These are phyloP conservation scores for Drosophila setifemur DNA, from an alignment of 1,140 invertebrate species.

Conservation along the genomic window DNA sequence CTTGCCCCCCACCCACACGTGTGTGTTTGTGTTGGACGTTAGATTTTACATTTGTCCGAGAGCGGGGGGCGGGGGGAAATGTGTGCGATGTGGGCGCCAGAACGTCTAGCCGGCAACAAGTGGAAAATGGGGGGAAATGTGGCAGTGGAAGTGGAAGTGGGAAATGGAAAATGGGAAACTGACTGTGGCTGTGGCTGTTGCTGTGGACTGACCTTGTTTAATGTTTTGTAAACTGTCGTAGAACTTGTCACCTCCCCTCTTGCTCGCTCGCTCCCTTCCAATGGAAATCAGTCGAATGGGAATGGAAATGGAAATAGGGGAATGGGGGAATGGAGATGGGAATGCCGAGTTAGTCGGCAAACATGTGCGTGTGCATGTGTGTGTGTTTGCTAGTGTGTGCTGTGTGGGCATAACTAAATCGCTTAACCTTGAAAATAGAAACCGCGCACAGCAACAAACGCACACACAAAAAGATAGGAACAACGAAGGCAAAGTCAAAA, in stretches of 20 bases:
- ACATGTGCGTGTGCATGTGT: background rate
- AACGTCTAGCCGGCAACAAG: conserved; percentile 62
- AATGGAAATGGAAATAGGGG: background rate
- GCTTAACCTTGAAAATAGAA: conserved; percentile 80
- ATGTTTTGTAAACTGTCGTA: conserved; percentile 54
- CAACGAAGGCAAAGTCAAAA: conserved; percentile 35
- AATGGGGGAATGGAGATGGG: background rate
- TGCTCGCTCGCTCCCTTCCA: background rate
- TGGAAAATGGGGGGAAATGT: conserved; percentile 11
- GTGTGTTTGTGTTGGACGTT: conserved; percentile 40
- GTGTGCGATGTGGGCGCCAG: conserved; percentile 40
- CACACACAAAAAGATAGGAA: conserved; percentile 5
- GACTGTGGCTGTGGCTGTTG: conserved; percentile 6
- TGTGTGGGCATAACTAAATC: conserved; percentile 56
- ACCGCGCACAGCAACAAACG: conserved; percentile 39
- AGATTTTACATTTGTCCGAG: conserved; percentile 77
- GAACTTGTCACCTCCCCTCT: conserved; percentile 13
- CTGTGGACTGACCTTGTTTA: conserved; percentile 56
- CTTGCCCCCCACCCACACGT: background rate
- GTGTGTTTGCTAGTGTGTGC: background rate
- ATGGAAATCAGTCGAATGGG: background rate
- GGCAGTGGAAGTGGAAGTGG: background rate
- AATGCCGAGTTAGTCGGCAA: background rate
- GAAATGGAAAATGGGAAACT: no score
- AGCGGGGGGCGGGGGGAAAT: background rate